Evolutionary conservation across 2,888 invertebrate genomes (phyloP).

Genomic region (Rotaria magnacalcarata): DNA sequence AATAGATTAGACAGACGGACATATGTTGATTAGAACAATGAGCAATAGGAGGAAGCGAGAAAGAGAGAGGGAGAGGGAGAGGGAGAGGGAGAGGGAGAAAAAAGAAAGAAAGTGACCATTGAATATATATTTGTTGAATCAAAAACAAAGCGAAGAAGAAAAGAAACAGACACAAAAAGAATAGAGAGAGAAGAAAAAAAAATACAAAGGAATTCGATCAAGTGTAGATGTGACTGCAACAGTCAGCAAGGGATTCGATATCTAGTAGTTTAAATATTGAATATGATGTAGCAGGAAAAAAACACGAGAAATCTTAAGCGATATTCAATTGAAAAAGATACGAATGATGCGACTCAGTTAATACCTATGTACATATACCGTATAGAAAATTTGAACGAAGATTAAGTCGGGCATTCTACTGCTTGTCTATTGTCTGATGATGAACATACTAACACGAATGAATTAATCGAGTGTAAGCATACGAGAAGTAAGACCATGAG

Average conservation of each 20-base stretch:
- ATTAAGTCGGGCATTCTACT: background rate
- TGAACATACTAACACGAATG: slow-evolving; percentile 4
- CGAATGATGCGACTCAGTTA: background rate
- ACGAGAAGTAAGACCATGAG: background rate
- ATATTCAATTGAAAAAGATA: background rate
- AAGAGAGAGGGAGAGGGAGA: background rate
- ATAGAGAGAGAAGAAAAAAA: background rate
- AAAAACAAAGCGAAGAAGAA: background rate
- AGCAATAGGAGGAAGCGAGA: too few species aligned
- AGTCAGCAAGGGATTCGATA: background rate
- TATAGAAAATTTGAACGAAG: slow-evolving; percentile 23
- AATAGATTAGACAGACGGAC: background rate
- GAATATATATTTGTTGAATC: background rate
- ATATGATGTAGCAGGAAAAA: background rate
- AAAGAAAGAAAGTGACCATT: background rate
- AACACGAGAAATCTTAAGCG: background rate
- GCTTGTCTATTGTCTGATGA: slow-evolving; percentile 21
- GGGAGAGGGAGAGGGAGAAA: background rate
- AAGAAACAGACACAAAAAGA: background rate
- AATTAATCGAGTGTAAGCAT: slow-evolving; percentile 19
- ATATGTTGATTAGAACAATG: background rate
- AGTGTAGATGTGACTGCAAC: background rate
- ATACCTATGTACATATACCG: background rate
- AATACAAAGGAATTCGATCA: background rate
- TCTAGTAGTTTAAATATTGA: background rate